Conservation (phyloP, 1,140 invertebrate species). For the Drosophila kikkawai region DNA sequence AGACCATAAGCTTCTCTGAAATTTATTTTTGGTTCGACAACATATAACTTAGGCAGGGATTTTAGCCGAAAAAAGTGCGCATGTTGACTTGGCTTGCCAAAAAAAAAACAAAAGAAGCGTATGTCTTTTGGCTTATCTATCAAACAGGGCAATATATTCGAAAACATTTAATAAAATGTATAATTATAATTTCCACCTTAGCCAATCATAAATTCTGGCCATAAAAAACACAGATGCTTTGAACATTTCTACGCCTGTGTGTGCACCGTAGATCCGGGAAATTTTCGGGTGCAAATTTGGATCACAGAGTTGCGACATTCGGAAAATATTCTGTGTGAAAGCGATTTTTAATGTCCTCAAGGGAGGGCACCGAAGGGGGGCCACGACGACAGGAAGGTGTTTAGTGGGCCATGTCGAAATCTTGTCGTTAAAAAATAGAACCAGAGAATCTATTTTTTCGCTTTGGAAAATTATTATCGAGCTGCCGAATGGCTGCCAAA, state of each 20-base stretch:
- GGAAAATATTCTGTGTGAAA: constrained; percentile 39
- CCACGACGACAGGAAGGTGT: constrained; percentile 28
- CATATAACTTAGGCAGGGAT: constrained; percentile 40
- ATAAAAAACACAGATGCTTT: constrained; percentile 51
- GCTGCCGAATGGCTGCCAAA: constrained; percentile 57
- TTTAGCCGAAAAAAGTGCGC: constrained; percentile 13
- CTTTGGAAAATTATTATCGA: constrained; percentile 62
- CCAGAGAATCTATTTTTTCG: constrained; percentile 37
- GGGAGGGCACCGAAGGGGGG: constrained; percentile 6
- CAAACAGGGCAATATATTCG: constrained; percentile 6
- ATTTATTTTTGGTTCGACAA: constrained; percentile 54
- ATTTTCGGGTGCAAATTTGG: constrained; percentile 23
- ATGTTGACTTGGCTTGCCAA: constrained; percentile 2
- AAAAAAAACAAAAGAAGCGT: constrained; percentile 3
- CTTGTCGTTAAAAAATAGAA: constrained; percentile 66
- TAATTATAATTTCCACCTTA: constrained; percentile 52
- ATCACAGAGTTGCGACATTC: constrained; percentile 46
- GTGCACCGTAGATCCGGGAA: constrained; percentile 3
- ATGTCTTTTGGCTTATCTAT: constrained; percentile 21
- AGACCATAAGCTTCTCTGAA: constrained; percentile 27
- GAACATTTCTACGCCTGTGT: constrained; percentile 37
- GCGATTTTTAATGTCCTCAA: constrained; percentile 46
- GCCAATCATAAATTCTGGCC: constrained; percentile 51
- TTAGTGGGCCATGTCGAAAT: constrained; percentile 79
- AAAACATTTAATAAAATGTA: constrained; percentile 32